Base-by-base conservation (phyloP, 2,113 vertebrate species). In the Sporophila hypoxantha region DNA sequence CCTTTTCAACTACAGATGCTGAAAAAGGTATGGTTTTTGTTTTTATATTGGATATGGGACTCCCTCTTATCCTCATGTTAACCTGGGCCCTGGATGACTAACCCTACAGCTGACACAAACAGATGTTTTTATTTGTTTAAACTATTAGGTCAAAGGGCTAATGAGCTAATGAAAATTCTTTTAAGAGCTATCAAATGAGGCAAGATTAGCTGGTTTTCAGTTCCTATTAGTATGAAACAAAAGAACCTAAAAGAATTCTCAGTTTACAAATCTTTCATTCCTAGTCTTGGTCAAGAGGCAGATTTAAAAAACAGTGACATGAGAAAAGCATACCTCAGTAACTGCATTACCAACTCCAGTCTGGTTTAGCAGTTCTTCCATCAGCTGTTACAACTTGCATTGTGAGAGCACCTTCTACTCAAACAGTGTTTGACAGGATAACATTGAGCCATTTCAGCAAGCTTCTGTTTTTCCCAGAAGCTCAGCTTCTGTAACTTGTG, bases 91-190 rank as follows among this genome's bases (percentile, higher is more conserved):
- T 85, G 57, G 41, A 82, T 83, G 59, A 82, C 87, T 88, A 88
- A 87, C 37, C 26, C 59, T 75, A 59, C 21, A 82, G 85, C 85
- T 80, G 73, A 93, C 79, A 88, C 49, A 80, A 81, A 89, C 84
- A 93, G 73, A 88, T 92, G 91, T 80, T 91, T 89, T 75, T 90
- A 94, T 95, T 94, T 92, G 92, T 91, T 95, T 95, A 91, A 83
- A 91, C 89, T 93, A 85, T 91, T 91, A 92, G 94, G 89, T 91
- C 91, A 93, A 94, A 86, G 95, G 91, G 93, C 94, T 95, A 96
- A 96, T 91, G 93, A 96, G 93, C 74, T 91, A 92, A 89, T 64
- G 86, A 93, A 94, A 52, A 75, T 89, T 77, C 77, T 93, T 84
- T 83, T 77, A 94, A 93, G 82, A 95, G 55, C 90, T 87, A 76